Base-by-base conservation (phyloP, 2,797 vertebrate genomes). In the Danio aesculapii region DNA sequence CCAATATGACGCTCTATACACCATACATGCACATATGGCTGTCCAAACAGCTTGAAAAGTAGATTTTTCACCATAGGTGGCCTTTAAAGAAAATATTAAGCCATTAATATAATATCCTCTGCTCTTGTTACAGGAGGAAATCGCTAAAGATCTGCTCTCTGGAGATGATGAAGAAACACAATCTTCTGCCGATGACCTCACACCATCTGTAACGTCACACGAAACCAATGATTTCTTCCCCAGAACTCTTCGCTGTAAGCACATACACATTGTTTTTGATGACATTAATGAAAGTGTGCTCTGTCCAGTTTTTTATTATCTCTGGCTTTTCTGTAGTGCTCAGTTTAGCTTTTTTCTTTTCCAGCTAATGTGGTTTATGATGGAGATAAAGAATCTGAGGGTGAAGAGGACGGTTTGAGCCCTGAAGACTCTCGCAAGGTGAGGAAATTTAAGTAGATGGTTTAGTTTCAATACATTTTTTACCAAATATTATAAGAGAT, bases 341-440 rank as follows among this genome's bases (percentile, higher is more conserved):
- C 21, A 16, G 0, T 19, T 59, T 8, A 3, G 30, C 6, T 47
- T 9, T 16, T 50, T 30, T 79, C 84, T 46, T 90, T 76, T 92
- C 77, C 83, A 97, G 96, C 96, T 86, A 96, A 95, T 71, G 91
- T 93, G 50, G 89, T 91, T 0, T 96, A 93, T 85, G 95, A 96
- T 82, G 95, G 95, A 17, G 96, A 96, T 86, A 96, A 95, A 83
- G 95, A 96, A 53, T 96, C 94, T 6, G 96, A 97, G 83, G 92
- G 90, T 57, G 95, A 96, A 73, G 92, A 93, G 5, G 96, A 96
- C 16, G 86, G 88, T 63, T 90, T 94, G 52, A 95, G 93, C 84
- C 91, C 95, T 73, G 96, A 97, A 89, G 96, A 97, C 77, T 86
- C 95, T 81, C 94, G 94, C 85, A 97, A 96, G 93, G 96, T 95